phyloP scores from a whole-genome alignment of 2,888 invertebrate species.

The Scaptomyza caliginosa region DNA sequence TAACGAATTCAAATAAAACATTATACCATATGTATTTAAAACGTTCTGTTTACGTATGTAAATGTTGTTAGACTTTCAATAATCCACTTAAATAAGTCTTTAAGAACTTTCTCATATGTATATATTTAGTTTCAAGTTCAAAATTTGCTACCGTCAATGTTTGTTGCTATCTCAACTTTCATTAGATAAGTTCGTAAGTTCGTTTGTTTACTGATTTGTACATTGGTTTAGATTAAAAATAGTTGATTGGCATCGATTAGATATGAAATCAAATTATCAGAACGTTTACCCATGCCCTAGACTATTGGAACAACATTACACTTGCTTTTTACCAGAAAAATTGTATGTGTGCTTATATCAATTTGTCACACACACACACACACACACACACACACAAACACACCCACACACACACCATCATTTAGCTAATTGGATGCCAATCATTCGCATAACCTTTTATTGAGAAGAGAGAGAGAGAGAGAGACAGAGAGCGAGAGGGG shows the following conservation, averaged over 20 bases:
- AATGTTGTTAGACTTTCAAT: no score
- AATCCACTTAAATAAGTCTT: not conserved
- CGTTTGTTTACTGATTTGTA: not conserved
- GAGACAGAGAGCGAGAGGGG: not conserved
- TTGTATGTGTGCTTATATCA: constrained; percentile 2
- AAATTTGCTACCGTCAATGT: not conserved
- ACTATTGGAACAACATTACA: constrained; percentile 6
- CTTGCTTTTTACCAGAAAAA: constrained; percentile 1
- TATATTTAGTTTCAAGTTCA: not conserved
- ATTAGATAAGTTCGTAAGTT: not conserved
- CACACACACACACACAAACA: not conserved
- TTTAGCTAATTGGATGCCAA: constrained; percentile 46
- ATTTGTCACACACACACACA: constrained; percentile 9
- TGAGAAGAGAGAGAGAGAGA: not conserved
- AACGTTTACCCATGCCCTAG: not conserved
- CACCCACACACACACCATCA: not conserved
- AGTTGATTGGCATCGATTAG: not conserved
- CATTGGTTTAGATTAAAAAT: not conserved
- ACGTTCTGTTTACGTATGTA: no score
- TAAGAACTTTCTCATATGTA: not conserved
- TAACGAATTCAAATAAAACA: constrained; percentile 20
- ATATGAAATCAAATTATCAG: constrained; percentile 15
- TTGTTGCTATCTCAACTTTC: no score
- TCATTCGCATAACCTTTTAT: constrained; percentile 40
- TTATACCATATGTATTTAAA: constrained; percentile 8